Base-by-base conservation (phyloP, 2,888 invertebrate species). In the Temnothorax rugatulus region DNA sequence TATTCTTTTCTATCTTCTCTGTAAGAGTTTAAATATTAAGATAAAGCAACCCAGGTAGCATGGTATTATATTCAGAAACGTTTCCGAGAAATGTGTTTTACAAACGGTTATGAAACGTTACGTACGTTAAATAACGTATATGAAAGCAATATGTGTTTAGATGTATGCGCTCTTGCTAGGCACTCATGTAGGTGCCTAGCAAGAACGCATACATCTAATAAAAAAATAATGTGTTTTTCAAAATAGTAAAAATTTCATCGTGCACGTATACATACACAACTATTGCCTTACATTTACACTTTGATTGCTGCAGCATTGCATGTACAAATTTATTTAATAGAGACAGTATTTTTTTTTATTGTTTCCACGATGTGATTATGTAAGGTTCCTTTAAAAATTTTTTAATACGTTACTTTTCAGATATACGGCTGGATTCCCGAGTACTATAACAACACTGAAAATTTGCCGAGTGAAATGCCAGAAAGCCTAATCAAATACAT, bases 341-440 rank as follows among this genome's bases (percentile, higher is more conserved):
- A 69, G n/a, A n/a, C 15, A n/a, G 4, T 50, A 50, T 50, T 7
- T 29, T n/a, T 34, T 52, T 50, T n/a, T n/a, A 34, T 52, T 47
- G 50, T 59, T 34, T n/a, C 7, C 13, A 44, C 18, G 7, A 61
- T 59, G 7, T 15, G 29, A 3, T 93, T 94, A 63, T 88, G 63
- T 38, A 34, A 25, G 5, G 0, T 69, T 41, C 9, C n/a, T 34
- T 18, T 47, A 5, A n/a, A 61, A 18, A 95, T 34, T 93, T 93
- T 57, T 54, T 29, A 5, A 75, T 63, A 76, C 1, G 5, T 44
- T 57, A 34, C 4, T 73, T 93, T 95, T 34, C 91, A 97, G 97
- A 97, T 98, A 92, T 97, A 95, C 91, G 96, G 96, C 79, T 98
- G 98, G 98, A 88, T 95, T 73, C 98, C 98, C 0, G 95, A 96